Conservation (phyloP, 2,113 vertebrate genomes). For the Petroica traversi region DNA sequence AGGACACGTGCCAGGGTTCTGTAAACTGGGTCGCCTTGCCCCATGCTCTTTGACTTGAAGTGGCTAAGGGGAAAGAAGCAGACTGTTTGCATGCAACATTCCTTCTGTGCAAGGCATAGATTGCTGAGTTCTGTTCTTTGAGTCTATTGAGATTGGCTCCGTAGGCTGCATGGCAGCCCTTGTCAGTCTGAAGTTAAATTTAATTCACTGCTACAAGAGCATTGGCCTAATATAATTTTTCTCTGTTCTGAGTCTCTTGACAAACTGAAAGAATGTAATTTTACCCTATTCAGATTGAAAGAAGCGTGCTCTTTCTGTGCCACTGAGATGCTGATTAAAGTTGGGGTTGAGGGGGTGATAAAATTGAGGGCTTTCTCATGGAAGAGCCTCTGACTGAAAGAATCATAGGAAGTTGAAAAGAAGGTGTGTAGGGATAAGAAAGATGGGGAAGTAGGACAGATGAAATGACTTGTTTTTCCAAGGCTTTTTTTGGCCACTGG, state of each 20-base stretch:
- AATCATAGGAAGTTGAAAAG: background rate
- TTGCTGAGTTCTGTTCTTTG: background rate
- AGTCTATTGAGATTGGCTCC: background rate
- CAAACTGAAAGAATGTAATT: background rate
- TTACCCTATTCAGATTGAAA: background rate
- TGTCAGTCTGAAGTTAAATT: background rate
- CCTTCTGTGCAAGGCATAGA: background rate
- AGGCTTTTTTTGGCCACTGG: constrained; percentile 18
- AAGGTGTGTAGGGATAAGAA: background rate
- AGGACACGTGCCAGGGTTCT: background rate
- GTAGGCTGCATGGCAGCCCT: background rate
- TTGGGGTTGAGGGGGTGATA: background rate
- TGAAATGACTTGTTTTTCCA: background rate
- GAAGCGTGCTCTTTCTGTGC: background rate
- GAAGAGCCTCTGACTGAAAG: background rate
- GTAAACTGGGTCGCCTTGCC: background rate
- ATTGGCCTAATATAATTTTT: background rate
- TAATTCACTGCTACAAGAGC: background rate
- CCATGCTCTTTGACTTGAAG: background rate
- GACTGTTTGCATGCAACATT: background rate
- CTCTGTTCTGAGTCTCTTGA: background rate
- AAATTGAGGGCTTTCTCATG: background rate
- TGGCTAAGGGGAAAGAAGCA: background rate
- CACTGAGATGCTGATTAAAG: background rate
- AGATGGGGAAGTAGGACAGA: background rate